These are phyloP conservation scores for Stylophora pistillata DNA, from an alignment of 64 coral and sea anemone genomes.

Conservation along the genomic window DNA sequence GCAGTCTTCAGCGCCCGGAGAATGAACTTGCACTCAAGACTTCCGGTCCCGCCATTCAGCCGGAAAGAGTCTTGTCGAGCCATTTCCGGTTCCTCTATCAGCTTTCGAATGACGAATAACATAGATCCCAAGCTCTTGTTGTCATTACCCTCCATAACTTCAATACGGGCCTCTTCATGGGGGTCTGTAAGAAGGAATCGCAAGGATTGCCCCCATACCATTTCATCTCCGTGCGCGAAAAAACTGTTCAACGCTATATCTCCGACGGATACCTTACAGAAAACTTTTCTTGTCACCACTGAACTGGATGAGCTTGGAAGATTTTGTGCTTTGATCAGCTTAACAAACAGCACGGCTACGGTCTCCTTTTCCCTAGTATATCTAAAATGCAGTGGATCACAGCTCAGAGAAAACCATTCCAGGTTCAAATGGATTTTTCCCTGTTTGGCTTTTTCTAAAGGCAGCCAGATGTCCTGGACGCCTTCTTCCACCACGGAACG, in stretches of 20 bases:
- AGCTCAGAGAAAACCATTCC: constrained; percentile 76
- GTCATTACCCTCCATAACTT: constrained; percentile 79
- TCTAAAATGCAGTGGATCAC: constrained; percentile 51
- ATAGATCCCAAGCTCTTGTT: constrained; percentile 62
- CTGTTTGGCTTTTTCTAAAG: constrained; percentile 76
- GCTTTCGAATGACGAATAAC: constrained; percentile 58
- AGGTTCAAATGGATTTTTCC: constrained; percentile 80
- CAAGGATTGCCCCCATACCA: constrained; percentile 77
- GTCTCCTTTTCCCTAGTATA: constrained; percentile 29
- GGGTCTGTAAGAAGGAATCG: constrained; percentile 88
- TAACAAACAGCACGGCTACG: constrained; percentile 81
- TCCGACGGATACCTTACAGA: constrained; percentile 77
- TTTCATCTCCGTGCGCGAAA: constrained; percentile 47
- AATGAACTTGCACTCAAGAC: constrained; percentile 39
- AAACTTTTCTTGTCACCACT: constrained; percentile 44
- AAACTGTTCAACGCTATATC: constrained; percentile 63
- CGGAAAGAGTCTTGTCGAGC: constrained; percentile 51
- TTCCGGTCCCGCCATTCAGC: constrained; percentile 22
- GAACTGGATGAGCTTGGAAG: constrained; percentile 52
- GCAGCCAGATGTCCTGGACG: constrained; percentile 75
- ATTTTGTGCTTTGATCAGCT: constrained; percentile 74
- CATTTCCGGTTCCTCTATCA: constrained; percentile 75
- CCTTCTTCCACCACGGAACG: constrained; percentile 61
- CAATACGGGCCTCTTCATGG: constrained; percentile 59
- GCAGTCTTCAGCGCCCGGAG: constrained; percentile 63